phyloP scores from a whole-genome alignment of 2,113 vertebrate genomes.

The Aythya baeri region DNA sequence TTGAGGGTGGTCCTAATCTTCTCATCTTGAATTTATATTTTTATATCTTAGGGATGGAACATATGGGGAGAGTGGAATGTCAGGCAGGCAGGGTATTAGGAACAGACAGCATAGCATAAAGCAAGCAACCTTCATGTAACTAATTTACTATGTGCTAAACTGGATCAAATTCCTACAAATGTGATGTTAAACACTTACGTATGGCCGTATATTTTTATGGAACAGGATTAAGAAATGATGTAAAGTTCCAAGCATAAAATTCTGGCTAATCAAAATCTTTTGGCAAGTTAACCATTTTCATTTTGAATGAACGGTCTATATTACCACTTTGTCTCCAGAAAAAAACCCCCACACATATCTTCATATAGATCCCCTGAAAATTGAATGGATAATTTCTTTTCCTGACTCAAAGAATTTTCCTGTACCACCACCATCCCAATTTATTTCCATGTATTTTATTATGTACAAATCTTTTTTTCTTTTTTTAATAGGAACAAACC shows the following conservation, averaged over 20 bases:
- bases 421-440: background rate
- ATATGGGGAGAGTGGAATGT: slow-evolving; percentile 48
- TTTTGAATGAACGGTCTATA: background rate
- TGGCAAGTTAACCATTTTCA: slow-evolving; percentile 17
- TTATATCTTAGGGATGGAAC: slow-evolving; percentile 26
- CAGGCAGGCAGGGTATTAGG: slow-evolving; percentile 10
- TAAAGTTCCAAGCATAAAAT: slow-evolving; percentile 51
- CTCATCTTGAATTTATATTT: slow-evolving; percentile 41
- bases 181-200: slow-evolving; percentile 56
- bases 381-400: background rate
- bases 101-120: slow-evolving; percentile 34
- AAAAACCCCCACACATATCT: background rate
- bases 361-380: background rate
- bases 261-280: slow-evolving; percentile 45
- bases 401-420: background rate
- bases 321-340: background rate
- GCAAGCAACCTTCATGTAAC: background rate
- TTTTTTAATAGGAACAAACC: background rate
- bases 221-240: slow-evolving; percentile 55
- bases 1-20: slow-evolving; percentile 37
- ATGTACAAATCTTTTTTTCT: background rate
- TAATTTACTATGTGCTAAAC: slow-evolving; percentile 66
- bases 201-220: slow-evolving; percentile 54
- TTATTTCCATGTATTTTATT: slow-evolving; percentile 1
- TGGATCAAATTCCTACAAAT: slow-evolving; percentile 56